phyloP scores from a whole-genome alignment of 2,113 vertebrate genomes.

The Tonatia bakeri region DNA sequence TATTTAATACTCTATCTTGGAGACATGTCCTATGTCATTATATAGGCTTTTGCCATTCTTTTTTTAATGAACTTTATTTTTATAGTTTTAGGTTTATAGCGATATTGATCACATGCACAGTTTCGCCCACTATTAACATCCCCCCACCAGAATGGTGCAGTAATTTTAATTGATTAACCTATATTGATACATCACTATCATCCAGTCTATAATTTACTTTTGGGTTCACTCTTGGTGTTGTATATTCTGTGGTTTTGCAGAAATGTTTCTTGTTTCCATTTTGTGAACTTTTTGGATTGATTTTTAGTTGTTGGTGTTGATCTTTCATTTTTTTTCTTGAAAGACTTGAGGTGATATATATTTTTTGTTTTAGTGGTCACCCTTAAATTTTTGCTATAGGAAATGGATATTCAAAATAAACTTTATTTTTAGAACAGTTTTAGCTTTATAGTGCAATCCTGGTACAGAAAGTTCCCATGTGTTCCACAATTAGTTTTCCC shows the following conservation, averaged over 20 bases:
- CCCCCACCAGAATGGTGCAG: neutral
- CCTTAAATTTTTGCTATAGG: neutral
- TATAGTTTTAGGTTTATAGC: neutral
- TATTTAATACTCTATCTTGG: neutral
- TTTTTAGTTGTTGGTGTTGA: neutral
- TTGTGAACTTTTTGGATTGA: neutral
- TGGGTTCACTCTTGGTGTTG: neutral
- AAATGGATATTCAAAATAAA: conserved; percentile 26
- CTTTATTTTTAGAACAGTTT: neutral
- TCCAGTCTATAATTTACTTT: neutral
- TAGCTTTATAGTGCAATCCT: neutral
- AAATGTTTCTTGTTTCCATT: neutral
- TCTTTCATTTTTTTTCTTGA: neutral
- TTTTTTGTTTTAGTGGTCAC: neutral
- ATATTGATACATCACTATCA: neutral
- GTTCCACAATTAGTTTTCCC: neutral
- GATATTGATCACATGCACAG: neutral
- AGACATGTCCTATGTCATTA: neutral
- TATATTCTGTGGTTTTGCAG: neutral
- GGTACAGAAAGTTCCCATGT: neutral
- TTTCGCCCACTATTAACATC: neutral
- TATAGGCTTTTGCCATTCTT: neutral
- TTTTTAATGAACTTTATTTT: neutral
- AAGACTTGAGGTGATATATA: neutral
- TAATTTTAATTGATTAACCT: neutral